Base-by-base conservation (phyloP, 2,113 vertebrate genomes). In the Setophaga petechia region DNA sequence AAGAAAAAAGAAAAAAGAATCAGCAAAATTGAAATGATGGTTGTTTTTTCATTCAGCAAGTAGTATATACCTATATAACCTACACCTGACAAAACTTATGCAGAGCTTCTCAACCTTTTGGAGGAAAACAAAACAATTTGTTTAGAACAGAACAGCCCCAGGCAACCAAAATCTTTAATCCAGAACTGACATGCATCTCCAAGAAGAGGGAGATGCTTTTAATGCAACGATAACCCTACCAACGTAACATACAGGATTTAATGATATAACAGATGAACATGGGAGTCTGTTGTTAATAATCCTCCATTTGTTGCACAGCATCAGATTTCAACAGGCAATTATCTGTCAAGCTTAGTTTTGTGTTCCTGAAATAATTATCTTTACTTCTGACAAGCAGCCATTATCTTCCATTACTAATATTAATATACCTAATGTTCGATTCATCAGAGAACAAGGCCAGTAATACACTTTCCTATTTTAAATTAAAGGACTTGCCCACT, bases 251-350 rank as follows among this genome's bases (percentile, higher is more conserved):
- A 85, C n/a, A 91, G 74, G 35, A 91, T 83, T 80, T 96, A 95
- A 96, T 58, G 43, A 94, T 35, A 47, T 22, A 74, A 90, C 27
- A 89, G 81, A 93, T 46, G 71, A 95, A 81, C 65, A 83, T 9
- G 19, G 77, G 31, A 93, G 76, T 52, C 82, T 92, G 80, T 80
- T 95, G 94, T 80, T 97, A 95, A 96, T 89, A 95, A 90, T 58
- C 35, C 20, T 55, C 84, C 80, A 95, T 93, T 96, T 97, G 89
- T 80, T 92, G 90, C 66, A 46, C 31, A 91, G 93, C 81, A 90
- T 97, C 96, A 93, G 65, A 91, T 96, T 97, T 97, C 97, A 97
- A 87, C 55, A 95, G 96, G 95, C 95, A 97, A 95, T 96, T 95
- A 95, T 81, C 54, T 92, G 55, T 71, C 87, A 89, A 82, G 55